Evolutionary conservation across 2,797 vertebrate species (phyloP).

Genomic region (Serranus cabrilla): DNA sequence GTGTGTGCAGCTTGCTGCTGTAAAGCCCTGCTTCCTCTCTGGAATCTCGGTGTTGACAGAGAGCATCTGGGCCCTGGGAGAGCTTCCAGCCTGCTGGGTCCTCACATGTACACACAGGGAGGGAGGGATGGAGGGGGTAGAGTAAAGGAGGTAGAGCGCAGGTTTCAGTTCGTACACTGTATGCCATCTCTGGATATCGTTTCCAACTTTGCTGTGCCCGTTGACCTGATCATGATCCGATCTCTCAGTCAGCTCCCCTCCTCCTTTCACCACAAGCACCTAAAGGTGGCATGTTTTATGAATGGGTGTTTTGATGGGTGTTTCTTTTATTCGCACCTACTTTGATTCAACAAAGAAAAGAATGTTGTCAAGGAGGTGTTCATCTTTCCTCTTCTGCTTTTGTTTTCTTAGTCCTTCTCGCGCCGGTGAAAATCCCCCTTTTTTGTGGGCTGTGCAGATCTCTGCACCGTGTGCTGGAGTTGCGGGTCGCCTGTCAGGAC

Average conservation of each 20-base stretch:
- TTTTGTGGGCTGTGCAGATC: slow-evolving; percentile 69
- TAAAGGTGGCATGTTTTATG: slow-evolving; percentile 63
- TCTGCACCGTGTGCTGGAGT: slow-evolving; percentile 65
- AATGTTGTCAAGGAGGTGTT: slow-evolving; percentile 78
- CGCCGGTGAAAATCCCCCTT: slow-evolving; percentile 77
- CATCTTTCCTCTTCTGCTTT: slow-evolving; percentile 75
- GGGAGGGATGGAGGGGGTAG: slow-evolving; percentile 28
- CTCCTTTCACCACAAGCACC: slow-evolving; percentile 53
- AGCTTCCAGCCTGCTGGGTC: slow-evolving; percentile 82
- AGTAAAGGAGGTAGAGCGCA: slow-evolving; percentile 37
- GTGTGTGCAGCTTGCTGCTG: slow-evolving; percentile 81
- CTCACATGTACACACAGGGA: slow-evolving; percentile 69
- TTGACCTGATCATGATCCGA: slow-evolving; percentile 32
- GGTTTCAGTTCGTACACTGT: slow-evolving; percentile 47
- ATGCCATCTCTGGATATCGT: slow-evolving; percentile 34
- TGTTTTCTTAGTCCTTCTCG: slow-evolving; percentile 82
- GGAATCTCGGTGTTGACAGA: slow-evolving; percentile 87
- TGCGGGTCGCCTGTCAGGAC: slow-evolving; percentile 83
- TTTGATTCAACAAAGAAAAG: slow-evolving; percentile 84
- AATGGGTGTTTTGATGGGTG: slow-evolving; percentile 79
- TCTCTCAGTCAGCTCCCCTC: slow-evolving; percentile 24
- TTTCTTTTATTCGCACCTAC: slow-evolving; percentile 75
- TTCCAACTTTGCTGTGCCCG: slow-evolving; percentile 35
- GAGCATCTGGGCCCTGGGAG: slow-evolving; percentile 87
- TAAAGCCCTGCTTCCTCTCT: slow-evolving; percentile 86